Evolutionary conservation across 2,797 vertebrate genomes (phyloP), one percentile per base, ranked within the genome.

Genomic region (Paguma larvata): DNA sequence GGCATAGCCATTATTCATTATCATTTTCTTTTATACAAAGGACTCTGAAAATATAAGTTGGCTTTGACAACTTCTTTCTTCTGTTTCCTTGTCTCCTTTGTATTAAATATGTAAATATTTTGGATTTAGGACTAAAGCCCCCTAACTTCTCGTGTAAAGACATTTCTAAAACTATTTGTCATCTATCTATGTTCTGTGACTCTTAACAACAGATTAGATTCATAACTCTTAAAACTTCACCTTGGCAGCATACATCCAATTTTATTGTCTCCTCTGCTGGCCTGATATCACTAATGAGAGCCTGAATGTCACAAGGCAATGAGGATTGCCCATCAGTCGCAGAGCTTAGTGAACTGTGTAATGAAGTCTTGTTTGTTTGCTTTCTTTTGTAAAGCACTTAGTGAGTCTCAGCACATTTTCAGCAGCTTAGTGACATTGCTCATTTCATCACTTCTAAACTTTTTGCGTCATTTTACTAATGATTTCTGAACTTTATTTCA

Each of bases 331-430:
- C 92, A 77, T 97, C 97, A 65, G 83, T 83, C 93, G 67, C 73
- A 77, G 91, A 94, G 92, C 30, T 97, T 97, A 98, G 89, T 88
- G 92, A 98, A 97, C 97, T 98, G 97, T 98, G 97, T 98, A 98
- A 98, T 97, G 67, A 97, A 98, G 94, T 95, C 97, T 70, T 70
- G 85, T 96, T 97, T 98, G 97, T 97, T 97, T 98, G 68, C 90
- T 97, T 97, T 83, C 70, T 92, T 97, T 97, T 95, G 91, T 94
- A 56, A n/a, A 75, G 93, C 70, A n/a, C 48, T 98, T 96, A 96
- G 87, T 94, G 97, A 97, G 95, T 80, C 67, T 97, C 62, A 0
- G 44, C 83, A 79, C 70, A 63, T 94, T 97, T 82, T 67, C 70
- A 93, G 25, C 18, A 84, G 62, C 68, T 94, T 75, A 19, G 13